A percentile compares a stretch with the other conserved stretches of the same genome.
phyloP scores from a whole-genome alignment of 2,797 vertebrate genomes.

The Alauda arvensis region DNA sequence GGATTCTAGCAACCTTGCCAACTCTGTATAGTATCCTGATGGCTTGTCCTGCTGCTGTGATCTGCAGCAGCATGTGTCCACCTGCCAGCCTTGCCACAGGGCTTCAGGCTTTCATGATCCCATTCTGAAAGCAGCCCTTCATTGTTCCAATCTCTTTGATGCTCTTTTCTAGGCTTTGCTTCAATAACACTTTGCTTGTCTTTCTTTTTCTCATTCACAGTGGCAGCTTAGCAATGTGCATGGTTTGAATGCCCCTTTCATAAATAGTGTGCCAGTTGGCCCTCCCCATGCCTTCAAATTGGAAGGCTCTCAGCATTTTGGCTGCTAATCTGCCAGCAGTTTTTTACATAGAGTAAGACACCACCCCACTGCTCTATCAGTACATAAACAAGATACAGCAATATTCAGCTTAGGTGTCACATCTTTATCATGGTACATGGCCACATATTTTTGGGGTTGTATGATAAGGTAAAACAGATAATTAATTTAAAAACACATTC shows the following conservation, averaged over 20 bases:
- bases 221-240: background rate
- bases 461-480: background rate
- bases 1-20: constrained; percentile 37
- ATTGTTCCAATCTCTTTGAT: constrained; percentile 25
- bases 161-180: constrained; percentile 32
- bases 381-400: background rate
- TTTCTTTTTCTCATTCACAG: constrained; percentile 34
- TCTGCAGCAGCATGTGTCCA: constrained; percentile 27
- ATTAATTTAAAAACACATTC: background rate
- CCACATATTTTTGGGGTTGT: background rate
- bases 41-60: constrained; percentile 31
- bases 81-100: constrained; percentile 38
- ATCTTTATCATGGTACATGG: background rate
- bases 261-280: constrained; percentile 25
- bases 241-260: constrained; percentile 14
- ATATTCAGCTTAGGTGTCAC: background rate
- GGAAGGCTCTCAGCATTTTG: constrained; percentile 18
- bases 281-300: background rate
- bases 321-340: background rate
- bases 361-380: background rate
- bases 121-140: background rate
- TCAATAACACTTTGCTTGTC: constrained; percentile 35
- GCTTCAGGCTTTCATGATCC: constrained; percentile 22
- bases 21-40: constrained; percentile 14
- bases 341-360: background rate